Evolutionary conservation across 1,140 invertebrate species (phyloP).

Genomic region (Dolichoris vasculosae): DNA sequence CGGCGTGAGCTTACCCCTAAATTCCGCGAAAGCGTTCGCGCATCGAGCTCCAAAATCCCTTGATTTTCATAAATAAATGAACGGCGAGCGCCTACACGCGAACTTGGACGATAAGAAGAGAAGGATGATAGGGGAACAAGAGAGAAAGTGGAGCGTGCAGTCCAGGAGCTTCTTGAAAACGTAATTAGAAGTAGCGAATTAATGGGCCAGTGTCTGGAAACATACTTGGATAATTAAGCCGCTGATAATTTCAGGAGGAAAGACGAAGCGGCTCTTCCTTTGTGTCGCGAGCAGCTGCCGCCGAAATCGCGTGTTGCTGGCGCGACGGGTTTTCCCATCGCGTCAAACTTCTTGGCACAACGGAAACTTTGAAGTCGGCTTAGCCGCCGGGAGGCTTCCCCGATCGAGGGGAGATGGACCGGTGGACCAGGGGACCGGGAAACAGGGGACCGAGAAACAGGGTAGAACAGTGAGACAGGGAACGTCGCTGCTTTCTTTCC

Average conservation of each 20-base stretch:
- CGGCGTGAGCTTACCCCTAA: neutral
- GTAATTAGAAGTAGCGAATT: conserved; percentile 58
- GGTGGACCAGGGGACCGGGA: too few relatives aligned
- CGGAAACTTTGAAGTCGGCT: conserved; percentile 64
- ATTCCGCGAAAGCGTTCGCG: neutral
- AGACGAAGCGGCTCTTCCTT: conserved; percentile 35
- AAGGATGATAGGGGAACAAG: neutral
- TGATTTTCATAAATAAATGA: conserved; percentile 47
- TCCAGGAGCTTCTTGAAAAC: conserved; percentile 18
- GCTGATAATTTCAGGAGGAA: conserved; percentile 62
- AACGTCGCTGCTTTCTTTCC: neutral
- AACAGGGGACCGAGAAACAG: neutral
- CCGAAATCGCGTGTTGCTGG: conserved; percentile 52
- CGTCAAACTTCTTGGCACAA: conserved; percentile 63
- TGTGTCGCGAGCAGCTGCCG: conserved; percentile 50
- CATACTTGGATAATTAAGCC: conserved; percentile 63
- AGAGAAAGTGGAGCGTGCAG: neutral
- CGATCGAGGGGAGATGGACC: neutral
- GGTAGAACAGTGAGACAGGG: neutral
- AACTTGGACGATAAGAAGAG: neutral
- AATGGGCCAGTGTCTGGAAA: conserved; percentile 56
- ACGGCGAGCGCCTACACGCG: neutral
- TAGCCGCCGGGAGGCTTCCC: conserved; percentile 45
- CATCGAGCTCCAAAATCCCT: neutral
- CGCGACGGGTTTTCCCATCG: conserved; percentile 12